These are phyloP conservation scores for Caenorhabditis imperialis DNA, from an alignment of 2,888 invertebrate genomes.

Conservation along the genomic window DNA sequence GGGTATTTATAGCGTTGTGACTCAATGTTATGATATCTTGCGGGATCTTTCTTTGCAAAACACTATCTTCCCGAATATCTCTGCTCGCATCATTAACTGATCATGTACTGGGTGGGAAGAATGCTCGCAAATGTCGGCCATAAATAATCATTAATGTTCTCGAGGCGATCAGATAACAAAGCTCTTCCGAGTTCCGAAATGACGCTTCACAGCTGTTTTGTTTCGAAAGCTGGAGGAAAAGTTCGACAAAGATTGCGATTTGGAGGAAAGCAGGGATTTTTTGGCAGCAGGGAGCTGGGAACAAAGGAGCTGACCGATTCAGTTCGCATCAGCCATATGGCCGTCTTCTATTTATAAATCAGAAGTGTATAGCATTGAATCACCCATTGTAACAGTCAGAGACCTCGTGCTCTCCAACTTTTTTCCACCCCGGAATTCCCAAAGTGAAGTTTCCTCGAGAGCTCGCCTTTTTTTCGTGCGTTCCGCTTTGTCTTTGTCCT, in stretches of 20 bases:
- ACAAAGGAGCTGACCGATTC: no score
- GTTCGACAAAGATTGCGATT: background rate
- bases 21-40: no score
- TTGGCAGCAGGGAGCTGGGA: slow-evolving; percentile 2
- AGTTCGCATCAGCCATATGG: no score
- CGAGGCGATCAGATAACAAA: slow-evolving; percentile 52
- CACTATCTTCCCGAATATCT: no score
- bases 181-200: slow-evolving; percentile 22
- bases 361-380: no score
- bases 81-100: slow-evolving; percentile 49
- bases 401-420: no score
- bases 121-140: slow-evolving; percentile 42
- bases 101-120: slow-evolving; percentile 38
- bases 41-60: no score
- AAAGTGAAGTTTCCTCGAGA: slow-evolving; percentile 32
- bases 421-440: background rate
- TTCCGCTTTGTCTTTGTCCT: slow-evolving; percentile 7
- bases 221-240: background rate
- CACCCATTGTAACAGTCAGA: no score
- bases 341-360: slow-evolving; percentile 31
- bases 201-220: slow-evolving; percentile 46
- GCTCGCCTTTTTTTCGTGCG: slow-evolving; percentile 14
- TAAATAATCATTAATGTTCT: slow-evolving; percentile 55
- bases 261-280: background rate
- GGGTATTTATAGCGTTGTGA: no score